These are phyloP conservation scores for Phaetusa simplex DNA, from an alignment of 2,113 vertebrate species.

Conservation along the genomic window DNA sequence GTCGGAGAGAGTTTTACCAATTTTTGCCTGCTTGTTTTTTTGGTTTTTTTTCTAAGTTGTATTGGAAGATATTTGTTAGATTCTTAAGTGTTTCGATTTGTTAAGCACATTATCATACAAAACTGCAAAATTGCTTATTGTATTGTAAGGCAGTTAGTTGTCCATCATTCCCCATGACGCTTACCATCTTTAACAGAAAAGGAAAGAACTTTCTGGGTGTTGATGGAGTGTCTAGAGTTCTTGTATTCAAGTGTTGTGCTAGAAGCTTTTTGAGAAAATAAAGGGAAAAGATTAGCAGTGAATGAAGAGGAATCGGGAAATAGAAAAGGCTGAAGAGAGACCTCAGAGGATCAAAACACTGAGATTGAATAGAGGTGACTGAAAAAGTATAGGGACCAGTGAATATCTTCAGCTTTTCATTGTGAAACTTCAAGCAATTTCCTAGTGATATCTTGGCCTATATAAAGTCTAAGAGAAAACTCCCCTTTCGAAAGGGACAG, in stretches of 20 bases:
- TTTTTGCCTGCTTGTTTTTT: not conserved
- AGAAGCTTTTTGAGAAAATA: not conserved
- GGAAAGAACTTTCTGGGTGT: not conserved
- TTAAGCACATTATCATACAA: not conserved
- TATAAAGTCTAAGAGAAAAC: not conserved
- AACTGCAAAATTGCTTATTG: not conserved
- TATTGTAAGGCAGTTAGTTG: not conserved
- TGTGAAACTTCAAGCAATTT: not conserved
- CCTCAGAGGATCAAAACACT: not conserved
- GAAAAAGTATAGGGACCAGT: not conserved
- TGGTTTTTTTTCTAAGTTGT: not conserved
- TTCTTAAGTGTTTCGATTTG: not conserved
- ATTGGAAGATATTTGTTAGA: not conserved
- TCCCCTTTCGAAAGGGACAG: not conserved
- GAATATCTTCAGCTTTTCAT: not conserved
- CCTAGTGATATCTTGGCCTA: not conserved
- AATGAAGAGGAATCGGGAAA: not conserved
- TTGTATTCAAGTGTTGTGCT: not conserved
- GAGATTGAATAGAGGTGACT: not conserved
- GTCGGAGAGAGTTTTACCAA: not conserved
- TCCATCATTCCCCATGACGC: not conserved
- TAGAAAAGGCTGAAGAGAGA: not conserved
- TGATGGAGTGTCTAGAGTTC: not conserved
- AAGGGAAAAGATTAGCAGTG: not conserved
- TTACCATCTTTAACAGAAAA: not conserved